These are phyloP conservation scores for Chesias legatella DNA, from an alignment of 2,888 invertebrate genomes.

Conservation along the genomic window DNA sequence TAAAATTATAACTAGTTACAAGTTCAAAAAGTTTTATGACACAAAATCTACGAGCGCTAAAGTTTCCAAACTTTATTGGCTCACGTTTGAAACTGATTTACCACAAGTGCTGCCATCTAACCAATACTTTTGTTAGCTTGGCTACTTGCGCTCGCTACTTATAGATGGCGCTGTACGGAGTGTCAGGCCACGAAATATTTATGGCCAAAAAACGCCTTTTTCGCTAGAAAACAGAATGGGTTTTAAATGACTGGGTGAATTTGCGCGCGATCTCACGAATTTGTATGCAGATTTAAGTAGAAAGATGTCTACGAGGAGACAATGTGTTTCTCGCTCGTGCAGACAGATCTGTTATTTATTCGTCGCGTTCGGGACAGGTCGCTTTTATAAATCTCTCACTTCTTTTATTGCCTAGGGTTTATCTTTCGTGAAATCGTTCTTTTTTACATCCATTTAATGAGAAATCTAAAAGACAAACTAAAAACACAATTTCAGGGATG, in stretches of 20 bases:
- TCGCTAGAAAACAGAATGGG: constrained; percentile 64
- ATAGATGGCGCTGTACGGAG: constrained; percentile 54
- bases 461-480: constrained; percentile 17
- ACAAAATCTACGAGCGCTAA: constrained; percentile 8
- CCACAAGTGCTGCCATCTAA: constrained; percentile 55
- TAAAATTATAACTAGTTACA: background rate
- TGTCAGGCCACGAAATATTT: constrained; percentile 65
- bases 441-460: constrained; percentile 30
- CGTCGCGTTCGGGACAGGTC: constrained; percentile 42
- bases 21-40: constrained; percentile 10
- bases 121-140: constrained; percentile 34
- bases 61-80: constrained; percentile 14
- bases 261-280: constrained; percentile 72
- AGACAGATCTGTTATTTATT: constrained; percentile 62
- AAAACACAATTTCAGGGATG: constrained; percentile 1
- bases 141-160: constrained; percentile 37
- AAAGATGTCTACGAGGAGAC: constrained; percentile 61
- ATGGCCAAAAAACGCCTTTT: constrained; percentile 67
- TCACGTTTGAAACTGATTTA: constrained; percentile 17
- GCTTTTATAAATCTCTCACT: constrained; percentile 44
- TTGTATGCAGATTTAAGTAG: constrained; percentile 73
- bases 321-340: constrained; percentile 65
- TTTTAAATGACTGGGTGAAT: constrained; percentile 76
- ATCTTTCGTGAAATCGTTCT: constrained; percentile 34
- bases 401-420: constrained; percentile 35